These are phyloP conservation scores for Allobates femoralis DNA, from an alignment of 2,797 vertebrate genomes.

Conservation along the genomic window DNA sequence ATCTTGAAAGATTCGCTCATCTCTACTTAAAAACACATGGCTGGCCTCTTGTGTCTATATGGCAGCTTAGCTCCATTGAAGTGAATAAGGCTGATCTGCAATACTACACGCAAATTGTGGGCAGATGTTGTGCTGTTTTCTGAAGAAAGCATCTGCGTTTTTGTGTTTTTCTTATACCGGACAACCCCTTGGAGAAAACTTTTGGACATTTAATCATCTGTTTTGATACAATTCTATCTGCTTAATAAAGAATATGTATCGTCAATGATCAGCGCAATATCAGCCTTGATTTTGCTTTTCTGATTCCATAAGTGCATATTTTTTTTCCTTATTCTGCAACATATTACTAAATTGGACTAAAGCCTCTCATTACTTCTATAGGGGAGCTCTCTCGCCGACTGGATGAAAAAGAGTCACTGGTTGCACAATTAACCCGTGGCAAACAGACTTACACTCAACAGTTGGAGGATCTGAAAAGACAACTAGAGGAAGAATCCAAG, in stretches of 20 bases:
- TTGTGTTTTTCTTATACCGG: too few relatives aligned
- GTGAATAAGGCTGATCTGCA: too few relatives aligned
- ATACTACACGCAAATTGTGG: too few relatives aligned
- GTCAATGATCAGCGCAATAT: neutral
- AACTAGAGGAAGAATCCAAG: slow-evolving; percentile 86
- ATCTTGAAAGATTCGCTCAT: too few relatives aligned
- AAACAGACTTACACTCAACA: slow-evolving; percentile 85
- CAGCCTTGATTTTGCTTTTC: neutral
- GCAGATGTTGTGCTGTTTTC: too few relatives aligned
- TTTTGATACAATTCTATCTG: neutral
- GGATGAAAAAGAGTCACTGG: slow-evolving; percentile 84
- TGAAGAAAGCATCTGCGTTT: too few relatives aligned
- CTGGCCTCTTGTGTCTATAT: neutral
- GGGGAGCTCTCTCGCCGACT: slow-evolving; percentile 83
- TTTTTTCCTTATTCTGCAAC: neutral
- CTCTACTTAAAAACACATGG: neutral
- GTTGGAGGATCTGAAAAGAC: slow-evolving; percentile 85
- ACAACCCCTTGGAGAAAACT: neutral
- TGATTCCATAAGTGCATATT: neutral
- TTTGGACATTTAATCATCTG: neutral
- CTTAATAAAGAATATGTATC: neutral
- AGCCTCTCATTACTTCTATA: slow-evolving; percentile 49
- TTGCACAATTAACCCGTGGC: slow-evolving; percentile 83
- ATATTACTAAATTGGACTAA: neutral
- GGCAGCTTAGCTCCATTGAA: too few relatives aligned